Conservation (phyloP, 2,797 vertebrate species). For the Sebastes variabilis region DNA sequence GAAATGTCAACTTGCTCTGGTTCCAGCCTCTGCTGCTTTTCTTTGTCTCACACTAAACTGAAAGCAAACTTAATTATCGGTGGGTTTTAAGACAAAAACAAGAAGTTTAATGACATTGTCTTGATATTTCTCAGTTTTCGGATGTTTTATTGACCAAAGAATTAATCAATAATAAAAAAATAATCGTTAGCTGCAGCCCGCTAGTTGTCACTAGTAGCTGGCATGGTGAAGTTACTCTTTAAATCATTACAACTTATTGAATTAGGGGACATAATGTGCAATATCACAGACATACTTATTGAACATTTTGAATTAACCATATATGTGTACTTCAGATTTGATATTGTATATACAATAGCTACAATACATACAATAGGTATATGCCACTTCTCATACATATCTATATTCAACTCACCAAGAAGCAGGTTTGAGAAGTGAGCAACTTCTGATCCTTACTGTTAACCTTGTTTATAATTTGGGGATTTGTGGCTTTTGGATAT, state of each 20-base stretch:
- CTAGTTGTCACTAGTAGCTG: not conserved
- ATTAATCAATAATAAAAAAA: not conserved
- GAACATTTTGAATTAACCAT: not conserved
- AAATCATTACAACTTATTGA: not conserved
- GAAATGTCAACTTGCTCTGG: too few relatives aligned
- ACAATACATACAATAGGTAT: not conserved
- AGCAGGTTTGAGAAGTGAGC: not conserved
- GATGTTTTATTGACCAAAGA: not conserved
- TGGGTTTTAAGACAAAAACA: not conserved
- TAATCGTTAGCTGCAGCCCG: not conserved
- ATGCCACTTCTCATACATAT: not conserved
- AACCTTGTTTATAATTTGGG: not conserved
- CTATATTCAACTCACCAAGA: not conserved
- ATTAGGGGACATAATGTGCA: not conserved
- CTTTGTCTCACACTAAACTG: not conserved
- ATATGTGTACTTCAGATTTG: not conserved
- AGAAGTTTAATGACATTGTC: not conserved
- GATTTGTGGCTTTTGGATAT: not conserved
- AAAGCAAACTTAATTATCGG: not conserved
- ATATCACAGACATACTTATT: not conserved
- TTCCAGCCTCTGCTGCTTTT: too few relatives aligned
- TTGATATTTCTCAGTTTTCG: not conserved
- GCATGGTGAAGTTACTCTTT: not conserved
- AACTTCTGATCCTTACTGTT: not conserved
- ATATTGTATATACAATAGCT: not conserved